Evolutionary conservation across 2,113 vertebrate genomes (phyloP).

Genomic region (Larimichthys polyactis): DNA sequence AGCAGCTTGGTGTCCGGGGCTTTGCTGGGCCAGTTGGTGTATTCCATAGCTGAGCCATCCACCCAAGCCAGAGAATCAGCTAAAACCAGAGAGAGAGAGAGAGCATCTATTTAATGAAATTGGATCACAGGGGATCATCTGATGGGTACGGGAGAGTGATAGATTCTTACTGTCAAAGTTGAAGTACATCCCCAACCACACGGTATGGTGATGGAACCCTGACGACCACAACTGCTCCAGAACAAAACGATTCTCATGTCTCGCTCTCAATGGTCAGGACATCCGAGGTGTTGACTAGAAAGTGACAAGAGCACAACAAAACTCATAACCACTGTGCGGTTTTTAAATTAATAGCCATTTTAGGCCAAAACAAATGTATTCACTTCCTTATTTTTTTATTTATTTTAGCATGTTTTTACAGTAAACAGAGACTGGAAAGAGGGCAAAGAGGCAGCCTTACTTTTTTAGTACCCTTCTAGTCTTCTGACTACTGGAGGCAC

Average conservation of each 20-base stretch:
- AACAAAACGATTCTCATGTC: constrained; percentile 90
- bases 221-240: constrained; percentile 87
- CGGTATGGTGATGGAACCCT: constrained; percentile 83
- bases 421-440: not conserved
- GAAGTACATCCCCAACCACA: constrained; percentile 91
- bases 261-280: constrained; percentile 90
- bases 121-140: not conserved
- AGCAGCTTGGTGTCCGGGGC: constrained; percentile 81
- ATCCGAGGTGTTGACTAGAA: constrained; percentile 85
- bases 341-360: not conserved
- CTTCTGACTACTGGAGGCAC: too few species aligned
- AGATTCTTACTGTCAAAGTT: constrained; percentile 86
- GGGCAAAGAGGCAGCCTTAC: not conserved
- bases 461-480: too few species aligned
- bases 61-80: constrained; percentile 87
- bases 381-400: too few species aligned
- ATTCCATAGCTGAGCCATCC: constrained; percentile 88
- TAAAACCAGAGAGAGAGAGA: constrained; percentile 63
- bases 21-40: constrained; percentile 89
- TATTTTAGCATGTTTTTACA: not conserved
- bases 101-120: not conserved
- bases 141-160: not conserved
- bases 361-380: not conserved
- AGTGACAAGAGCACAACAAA: constrained; percentile 20
- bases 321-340: not conserved